Conservation (phyloP, 2,797 vertebrate species). For the Hybognathus amarus region DNA sequence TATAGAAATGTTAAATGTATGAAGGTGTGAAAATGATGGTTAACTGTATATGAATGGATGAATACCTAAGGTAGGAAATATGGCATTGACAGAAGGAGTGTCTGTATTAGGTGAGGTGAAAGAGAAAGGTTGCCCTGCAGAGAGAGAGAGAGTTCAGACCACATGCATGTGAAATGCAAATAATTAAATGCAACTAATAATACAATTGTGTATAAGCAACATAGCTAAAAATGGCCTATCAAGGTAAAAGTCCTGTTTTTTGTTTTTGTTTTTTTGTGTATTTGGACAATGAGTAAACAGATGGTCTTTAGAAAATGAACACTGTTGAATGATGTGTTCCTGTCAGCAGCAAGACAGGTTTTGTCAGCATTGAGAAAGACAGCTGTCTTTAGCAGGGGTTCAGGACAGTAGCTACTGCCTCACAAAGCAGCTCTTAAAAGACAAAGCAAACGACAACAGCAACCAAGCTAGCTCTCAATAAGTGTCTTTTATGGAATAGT, state of each 20-base stretch:
- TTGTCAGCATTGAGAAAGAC: conserved; percentile 33
- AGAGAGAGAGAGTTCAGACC: conserved; percentile 35
- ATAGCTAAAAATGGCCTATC: not conserved
- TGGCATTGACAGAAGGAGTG: conserved; percentile 64
- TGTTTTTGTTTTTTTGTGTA: not conserved
- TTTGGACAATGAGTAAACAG: not conserved
- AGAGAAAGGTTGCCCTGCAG: conserved; percentile 75
- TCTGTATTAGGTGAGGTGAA: conserved; percentile 69
- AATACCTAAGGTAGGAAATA: conserved; percentile 71
- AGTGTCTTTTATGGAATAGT: not conserved
- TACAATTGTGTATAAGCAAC: not conserved
- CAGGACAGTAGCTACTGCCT: not conserved
- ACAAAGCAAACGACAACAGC: not conserved
- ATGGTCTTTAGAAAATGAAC: conserved; percentile 9
- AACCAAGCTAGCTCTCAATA: not conserved
- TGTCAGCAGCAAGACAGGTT: conserved; percentile 17
- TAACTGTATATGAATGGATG: not conserved
- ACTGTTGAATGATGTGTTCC: conserved; percentile 17
- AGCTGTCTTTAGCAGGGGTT: not conserved
- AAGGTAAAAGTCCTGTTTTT: not conserved
- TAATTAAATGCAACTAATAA: conserved; percentile 1
- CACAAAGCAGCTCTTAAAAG: conserved; percentile 6
- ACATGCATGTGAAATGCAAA: not conserved
- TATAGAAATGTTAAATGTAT: conserved; percentile 4
- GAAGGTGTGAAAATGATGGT: conserved; percentile 15